Base-by-base conservation (phyloP, 2,888 invertebrate genomes). In the Trissoscelio sp. region DNA sequence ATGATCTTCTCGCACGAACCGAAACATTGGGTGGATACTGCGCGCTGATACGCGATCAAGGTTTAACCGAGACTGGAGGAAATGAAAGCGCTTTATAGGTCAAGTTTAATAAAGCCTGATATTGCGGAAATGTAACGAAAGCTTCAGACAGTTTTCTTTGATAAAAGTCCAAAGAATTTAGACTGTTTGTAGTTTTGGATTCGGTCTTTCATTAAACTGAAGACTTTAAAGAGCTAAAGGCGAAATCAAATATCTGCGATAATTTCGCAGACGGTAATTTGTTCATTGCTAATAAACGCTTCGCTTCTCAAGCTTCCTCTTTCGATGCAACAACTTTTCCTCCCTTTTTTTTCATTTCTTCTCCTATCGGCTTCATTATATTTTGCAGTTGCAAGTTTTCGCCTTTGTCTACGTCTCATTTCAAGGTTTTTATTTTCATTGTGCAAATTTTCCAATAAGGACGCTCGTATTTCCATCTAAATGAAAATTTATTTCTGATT, bases 1-100 rank as follows among this genome's bases (percentile, higher is more conserved):
- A 78, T 44, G 78, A 57, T 70, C 70, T 31, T 46, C 57, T 62
- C 31, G 62, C 70, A 70, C 70, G 57, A 78, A 64, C 37, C 60
- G 51, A 69, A 77, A 77, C 60, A 53, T 60, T 60, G 28, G 74
- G 66, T 66, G 58, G 31, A 58, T 57, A 46, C 69, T 20, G 16
- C 31, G 16, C 31, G 31, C 16, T 37, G 75, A 75, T 67, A 75
- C 37, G 67, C 75, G 66, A 75, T 66, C 75, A 58, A 75, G 42
- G 67, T 18, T 57, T 39, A 7, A 11, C 46, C 37, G 53, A 39
- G 48, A 48, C 55, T 48, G 31, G 53, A 75, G 62, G 39, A 64
- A 73, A 73, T 22, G 60, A 55, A 73, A 62, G 62, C 73, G 51
- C 12, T 62, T 62, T 55, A 24, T 62, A 39, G 64, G 74, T 74